Conservation (phyloP, 2,797 vertebrate genomes). For the Lutjanus argentimaculatus region DNA sequence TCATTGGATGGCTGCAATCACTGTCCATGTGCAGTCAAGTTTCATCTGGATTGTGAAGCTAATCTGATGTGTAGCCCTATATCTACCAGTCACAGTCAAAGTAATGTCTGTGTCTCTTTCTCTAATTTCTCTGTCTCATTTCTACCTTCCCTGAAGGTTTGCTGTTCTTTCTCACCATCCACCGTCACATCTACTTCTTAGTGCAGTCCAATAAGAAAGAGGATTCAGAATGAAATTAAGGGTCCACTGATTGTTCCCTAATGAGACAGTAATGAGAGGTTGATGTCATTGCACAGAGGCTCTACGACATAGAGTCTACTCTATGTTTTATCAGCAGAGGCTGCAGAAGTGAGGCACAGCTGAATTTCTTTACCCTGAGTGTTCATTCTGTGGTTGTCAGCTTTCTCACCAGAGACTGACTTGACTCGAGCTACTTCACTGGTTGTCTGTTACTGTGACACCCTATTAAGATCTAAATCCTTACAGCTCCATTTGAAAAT, state of each 20-base stretch:
- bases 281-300: constrained; percentile 10
- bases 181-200: not conserved
- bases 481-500: constrained; percentile 30
- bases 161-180: not conserved
- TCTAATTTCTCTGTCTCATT: not conserved
- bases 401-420: constrained; percentile 37
- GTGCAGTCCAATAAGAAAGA: constrained; percentile 8
- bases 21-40: not conserved
- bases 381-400: constrained; percentile 21
- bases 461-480: constrained; percentile 46
- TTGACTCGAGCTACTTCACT: constrained; percentile 32
- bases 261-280: constrained; percentile 20
- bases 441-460: constrained; percentile 42
- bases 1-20: not conserved
- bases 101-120: not conserved
- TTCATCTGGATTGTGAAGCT: too few relatives aligned
- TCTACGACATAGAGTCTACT: not conserved
- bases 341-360: constrained; percentile 4
- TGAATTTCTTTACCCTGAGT: constrained; percentile 7
- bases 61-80: too few relatives aligned
- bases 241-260: constrained; percentile 13
- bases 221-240: constrained; percentile 12
- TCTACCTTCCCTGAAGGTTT: not conserved
- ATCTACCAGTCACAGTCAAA: too few relatives aligned
- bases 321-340: not conserved